These are phyloP conservation scores for Brachionus angularis DNA, from an alignment of 1,140 invertebrate genomes.

Conservation along the genomic window DNA sequence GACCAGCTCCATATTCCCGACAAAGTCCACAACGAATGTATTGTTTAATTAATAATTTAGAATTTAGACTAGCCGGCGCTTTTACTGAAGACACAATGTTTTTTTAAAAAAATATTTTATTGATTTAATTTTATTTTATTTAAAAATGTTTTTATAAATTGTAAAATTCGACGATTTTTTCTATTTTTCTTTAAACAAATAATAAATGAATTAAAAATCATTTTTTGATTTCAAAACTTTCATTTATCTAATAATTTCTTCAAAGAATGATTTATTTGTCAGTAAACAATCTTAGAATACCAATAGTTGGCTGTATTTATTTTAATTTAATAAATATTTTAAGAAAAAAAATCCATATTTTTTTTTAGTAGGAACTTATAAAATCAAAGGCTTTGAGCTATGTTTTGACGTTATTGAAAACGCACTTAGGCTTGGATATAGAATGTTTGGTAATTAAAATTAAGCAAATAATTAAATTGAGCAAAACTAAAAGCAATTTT, in stretches of 20 bases:
- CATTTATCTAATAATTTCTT: too few species aligned
- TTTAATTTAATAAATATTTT: conserved; percentile 23
- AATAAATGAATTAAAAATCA: conserved; percentile 38
- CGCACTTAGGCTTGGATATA: conserved; percentile 50
- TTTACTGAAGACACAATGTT: conserved; percentile 70
- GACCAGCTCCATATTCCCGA: conserved; percentile 65
- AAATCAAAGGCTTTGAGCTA: conserved; percentile 49
- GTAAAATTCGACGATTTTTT: background rate
- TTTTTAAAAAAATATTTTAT: conserved; percentile 46
- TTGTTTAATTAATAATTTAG: conserved; percentile 64
- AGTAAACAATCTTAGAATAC: conserved; percentile 41
- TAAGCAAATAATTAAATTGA: background rate
- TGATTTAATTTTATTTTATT: background rate
- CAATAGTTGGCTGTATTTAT: conserved; percentile 47
- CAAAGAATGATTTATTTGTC: conserved; percentile 22
- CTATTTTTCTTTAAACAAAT: too few species aligned
- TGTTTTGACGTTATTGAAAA: conserved; percentile 48
- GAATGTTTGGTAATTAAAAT: conserved; percentile 50
- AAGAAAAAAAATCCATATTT: conserved; percentile 39
- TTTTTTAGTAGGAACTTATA: conserved; percentile 54
- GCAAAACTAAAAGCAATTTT: background rate
- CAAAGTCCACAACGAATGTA: conserved; percentile 67
- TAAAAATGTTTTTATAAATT: background rate
- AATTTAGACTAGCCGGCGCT: conserved; percentile 67
- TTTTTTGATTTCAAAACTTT: too few species aligned